Evolutionary conservation across 1,140 invertebrate genomes (phyloP), one percentile per base, ranked within the genome.

Genomic region (Delia radicum): DNA sequence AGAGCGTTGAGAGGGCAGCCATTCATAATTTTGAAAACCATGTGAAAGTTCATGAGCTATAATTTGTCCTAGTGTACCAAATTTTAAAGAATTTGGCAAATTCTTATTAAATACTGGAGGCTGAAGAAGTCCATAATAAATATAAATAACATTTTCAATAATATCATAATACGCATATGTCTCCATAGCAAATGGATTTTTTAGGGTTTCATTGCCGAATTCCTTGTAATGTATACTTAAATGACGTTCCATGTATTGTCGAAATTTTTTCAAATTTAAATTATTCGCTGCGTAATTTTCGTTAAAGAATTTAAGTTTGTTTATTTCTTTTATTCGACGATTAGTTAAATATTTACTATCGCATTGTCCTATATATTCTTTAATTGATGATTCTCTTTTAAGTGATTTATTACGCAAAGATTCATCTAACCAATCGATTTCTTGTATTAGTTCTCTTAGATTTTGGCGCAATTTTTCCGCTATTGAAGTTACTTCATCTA

Each of bases 61-160:
- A 26, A 84, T 37, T 26, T 80, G 84, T 1, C 83, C 83, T 1
- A 84, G 71, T 8, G 82, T 84, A 26, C 82, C 82, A 27, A 79
- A 84, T 78, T 84, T 84, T 0, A 84, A 55, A 0, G 82, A 79
- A 13, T 82, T 77, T 0, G 83, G 83, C 83, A 82, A 84, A 2
- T 67, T 63, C 3, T 78, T 78, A 80, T 98, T 94, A 86, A 95
- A 99, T 80, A 98, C 98, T 0, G 97, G 97, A 75, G 93, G 91
- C 82, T 98, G 96, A 0, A 99, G 89, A 74, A 99, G 98, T 2
- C 96, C 97, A 26, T 97, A 97, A 83, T 82, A 82, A 0, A 83
- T 83, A 74, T 82, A 81, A 2, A 85, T 83, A 0, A 81, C 80
- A 31, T 85, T 85, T 28, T 85, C 83, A 6, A 83, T 10, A 8